These are phyloP conservation scores for Amphimallon solstitiale DNA, from an alignment of 2,888 invertebrate genomes.

Conservation along the genomic window DNA sequence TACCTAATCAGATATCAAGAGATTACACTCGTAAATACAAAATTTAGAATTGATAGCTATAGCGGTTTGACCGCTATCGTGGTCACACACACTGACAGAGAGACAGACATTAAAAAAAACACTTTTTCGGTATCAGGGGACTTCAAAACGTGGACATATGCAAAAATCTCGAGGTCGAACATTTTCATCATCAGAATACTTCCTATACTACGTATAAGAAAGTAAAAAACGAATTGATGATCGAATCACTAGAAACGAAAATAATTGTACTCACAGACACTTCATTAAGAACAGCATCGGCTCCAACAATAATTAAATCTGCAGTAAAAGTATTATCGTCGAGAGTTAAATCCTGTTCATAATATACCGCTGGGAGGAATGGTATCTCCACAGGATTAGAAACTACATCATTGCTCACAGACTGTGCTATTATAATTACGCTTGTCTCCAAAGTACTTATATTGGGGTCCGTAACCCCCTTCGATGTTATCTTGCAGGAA, in stretches of 20 bases:
- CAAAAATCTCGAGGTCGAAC: too few relatives aligned
- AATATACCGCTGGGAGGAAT: conserved; percentile 58
- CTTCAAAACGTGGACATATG: too few relatives aligned
- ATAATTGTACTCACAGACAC: conserved; percentile 60
- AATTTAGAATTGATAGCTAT: too few relatives aligned
- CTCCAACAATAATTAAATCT: conserved; percentile 64
- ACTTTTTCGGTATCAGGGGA: too few relatives aligned
- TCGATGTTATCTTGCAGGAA: conserved; percentile 57
- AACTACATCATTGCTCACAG: conserved; percentile 51
- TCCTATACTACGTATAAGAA: too few relatives aligned
- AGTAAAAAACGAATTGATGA: not conserved
- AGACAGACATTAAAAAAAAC: too few relatives aligned
- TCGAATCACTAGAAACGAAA: not conserved
- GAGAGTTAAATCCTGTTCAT: conserved; percentile 50
- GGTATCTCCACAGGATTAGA: conserved; percentile 53
- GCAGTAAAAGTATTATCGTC: conserved; percentile 45
- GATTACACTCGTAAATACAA: too few relatives aligned
- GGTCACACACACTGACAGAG: too few relatives aligned
- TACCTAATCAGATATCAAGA: not conserved
- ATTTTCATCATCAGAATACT: too few relatives aligned
- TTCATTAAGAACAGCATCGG: conserved; percentile 68
- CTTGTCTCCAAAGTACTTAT: conserved; percentile 55
- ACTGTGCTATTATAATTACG: conserved; percentile 56
- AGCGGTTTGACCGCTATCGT: too few relatives aligned
- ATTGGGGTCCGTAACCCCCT: conserved; percentile 49